Conservation (phyloP, 2,797 vertebrate genomes). For the Ctenopoma kingsleyae region DNA sequence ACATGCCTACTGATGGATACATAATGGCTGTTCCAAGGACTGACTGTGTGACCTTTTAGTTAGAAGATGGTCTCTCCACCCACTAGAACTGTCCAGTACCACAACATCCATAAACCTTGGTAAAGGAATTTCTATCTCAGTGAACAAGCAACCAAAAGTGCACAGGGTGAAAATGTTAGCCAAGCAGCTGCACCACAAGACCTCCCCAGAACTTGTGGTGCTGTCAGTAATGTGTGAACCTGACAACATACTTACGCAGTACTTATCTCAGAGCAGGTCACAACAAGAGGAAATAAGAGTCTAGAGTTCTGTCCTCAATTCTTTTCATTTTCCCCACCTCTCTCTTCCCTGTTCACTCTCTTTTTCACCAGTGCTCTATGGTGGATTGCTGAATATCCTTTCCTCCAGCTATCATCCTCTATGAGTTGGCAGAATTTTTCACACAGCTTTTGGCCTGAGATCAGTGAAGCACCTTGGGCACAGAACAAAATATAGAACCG, state of each 20-base stretch:
- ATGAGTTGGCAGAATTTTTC: slow-evolving; percentile 79
- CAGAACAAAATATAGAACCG: slow-evolving; percentile 77
- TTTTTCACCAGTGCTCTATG: slow-evolving; percentile 48
- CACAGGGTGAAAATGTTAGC: slow-evolving; percentile 49
- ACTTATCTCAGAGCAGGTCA: slow-evolving; percentile 72
- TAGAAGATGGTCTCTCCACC: slow-evolving; percentile 34
- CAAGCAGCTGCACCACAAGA: slow-evolving; percentile 31
- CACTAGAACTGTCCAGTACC: slow-evolving; percentile 27
- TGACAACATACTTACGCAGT: slow-evolving; percentile 67
- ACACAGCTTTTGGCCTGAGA: slow-evolving; percentile 79
- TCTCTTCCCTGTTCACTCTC: slow-evolving; percentile 30
- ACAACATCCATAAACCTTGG: slow-evolving; percentile 52
- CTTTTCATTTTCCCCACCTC: slow-evolving; percentile 58
- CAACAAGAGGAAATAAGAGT: slow-evolving; percentile 69
- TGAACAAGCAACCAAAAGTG: slow-evolving; percentile 51
- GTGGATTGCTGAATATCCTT: slow-evolving; percentile 73
- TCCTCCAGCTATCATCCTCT: slow-evolving; percentile 75
- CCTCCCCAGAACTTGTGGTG: slow-evolving; percentile 33
- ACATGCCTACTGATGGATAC: slow-evolving; percentile 65
- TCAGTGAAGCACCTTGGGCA: slow-evolving; percentile 80
- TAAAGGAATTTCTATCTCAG: slow-evolving; percentile 49
- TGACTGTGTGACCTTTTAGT: slow-evolving; percentile 59
- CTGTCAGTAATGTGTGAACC: slow-evolving; percentile 55
- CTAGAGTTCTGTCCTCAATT: slow-evolving; percentile 70
- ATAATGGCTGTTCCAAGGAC: slow-evolving; percentile 50